Conservation (phyloP, 2,888 invertebrate genomes). For the Dicyrtomina minuta region DNA sequence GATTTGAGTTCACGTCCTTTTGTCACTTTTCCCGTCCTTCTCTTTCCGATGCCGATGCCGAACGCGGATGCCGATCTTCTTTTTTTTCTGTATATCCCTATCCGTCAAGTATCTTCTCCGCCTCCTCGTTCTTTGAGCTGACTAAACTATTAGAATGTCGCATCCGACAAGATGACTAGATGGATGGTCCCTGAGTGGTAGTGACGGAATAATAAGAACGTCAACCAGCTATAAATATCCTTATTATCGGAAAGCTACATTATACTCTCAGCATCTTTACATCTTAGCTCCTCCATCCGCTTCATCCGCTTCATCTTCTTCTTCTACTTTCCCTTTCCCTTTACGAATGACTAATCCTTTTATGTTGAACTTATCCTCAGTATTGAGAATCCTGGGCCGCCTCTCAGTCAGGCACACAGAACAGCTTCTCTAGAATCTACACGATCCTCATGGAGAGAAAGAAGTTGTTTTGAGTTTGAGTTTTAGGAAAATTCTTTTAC, state of each 20-base stretch:
- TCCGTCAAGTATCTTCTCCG: background rate
- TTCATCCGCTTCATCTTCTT: too few relatives aligned
- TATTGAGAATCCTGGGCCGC: background rate
- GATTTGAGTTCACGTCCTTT: background rate
- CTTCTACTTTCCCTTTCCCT: too few relatives aligned
- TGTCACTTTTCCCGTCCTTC: slow-evolving; percentile 6
- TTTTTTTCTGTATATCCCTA: too few relatives aligned
- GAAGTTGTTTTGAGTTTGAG: too few relatives aligned
- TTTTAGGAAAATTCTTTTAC: background rate
- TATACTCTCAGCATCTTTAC: slow-evolving; percentile 27
- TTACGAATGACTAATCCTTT: slow-evolving; percentile 36
- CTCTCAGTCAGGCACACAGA: background rate
- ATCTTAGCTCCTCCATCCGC: too few relatives aligned
- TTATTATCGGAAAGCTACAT: slow-evolving; percentile 36
- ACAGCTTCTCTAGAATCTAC: too few relatives aligned
- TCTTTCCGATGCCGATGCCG: background rate
- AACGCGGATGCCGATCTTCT: too few relatives aligned
- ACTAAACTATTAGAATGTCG: slow-evolving; percentile 27
- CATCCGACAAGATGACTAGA: slow-evolving; percentile 21
- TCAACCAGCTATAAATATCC: slow-evolving; percentile 22
- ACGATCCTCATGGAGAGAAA: too few relatives aligned
- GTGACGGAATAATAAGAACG: slow-evolving; percentile 29
- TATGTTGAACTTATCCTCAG: slow-evolving; percentile 29
- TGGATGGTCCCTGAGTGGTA: slow-evolving; percentile 22
- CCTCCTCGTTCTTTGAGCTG: slow-evolving; percentile 10